Base-by-base conservation (phyloP, 35 echinoderm and acorn worm genomes). In the Ptychodera flava region DNA sequence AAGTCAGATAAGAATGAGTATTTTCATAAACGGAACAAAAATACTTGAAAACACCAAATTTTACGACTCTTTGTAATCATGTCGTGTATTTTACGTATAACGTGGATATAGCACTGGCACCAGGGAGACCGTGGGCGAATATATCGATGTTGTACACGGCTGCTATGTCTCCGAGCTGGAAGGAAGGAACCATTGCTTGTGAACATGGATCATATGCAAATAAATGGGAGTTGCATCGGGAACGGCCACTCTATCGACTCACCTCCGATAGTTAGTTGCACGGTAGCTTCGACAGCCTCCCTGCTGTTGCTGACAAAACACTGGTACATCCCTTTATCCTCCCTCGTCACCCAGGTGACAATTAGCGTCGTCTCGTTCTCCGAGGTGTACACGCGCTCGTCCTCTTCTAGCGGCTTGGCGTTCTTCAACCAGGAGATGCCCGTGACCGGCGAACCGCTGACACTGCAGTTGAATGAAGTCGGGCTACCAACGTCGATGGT, bases 221-320 rank as follows among this genome's bases (percentile, higher is more conserved):
- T 64, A 64, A 22, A 64, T 64, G 45, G 45, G n/a, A n/a, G n/a
- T n/a, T n/a, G n/a, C n/a, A n/a, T n/a, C n/a, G n/a, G n/a, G n/a
- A n/a, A n/a, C n/a, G n/a, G n/a, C n/a, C n/a, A n/a, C 22, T 64
- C 6, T 64, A 6, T 64, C 22, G 16, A n/a, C 93, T 91, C 85
- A 99, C 96, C 96, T 78, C 96, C 96, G 0, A 99, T 85, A 36
- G 96, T 94, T 0, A 99, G 90, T 81, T 99, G 92, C 92, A 99
- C 94, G 6, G 96, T 99, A 1, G 96, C 96, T 80, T 94, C 96
- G 77, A 92, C 81, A 16, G 93, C 92, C 34, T 99, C 93, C 96
- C 92, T 92, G 36, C 38, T 88, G 76, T 99, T 99, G 36, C 88
- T 92, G 0, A 92, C 96, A 85, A 99, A 92, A 84, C 96, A 99